A percentile compares a stretch with the other conserved stretches of the same genome.
phyloP scores from a whole-genome alignment of 2,113 vertebrate species.

The Agelaius phoeniceus region DNA sequence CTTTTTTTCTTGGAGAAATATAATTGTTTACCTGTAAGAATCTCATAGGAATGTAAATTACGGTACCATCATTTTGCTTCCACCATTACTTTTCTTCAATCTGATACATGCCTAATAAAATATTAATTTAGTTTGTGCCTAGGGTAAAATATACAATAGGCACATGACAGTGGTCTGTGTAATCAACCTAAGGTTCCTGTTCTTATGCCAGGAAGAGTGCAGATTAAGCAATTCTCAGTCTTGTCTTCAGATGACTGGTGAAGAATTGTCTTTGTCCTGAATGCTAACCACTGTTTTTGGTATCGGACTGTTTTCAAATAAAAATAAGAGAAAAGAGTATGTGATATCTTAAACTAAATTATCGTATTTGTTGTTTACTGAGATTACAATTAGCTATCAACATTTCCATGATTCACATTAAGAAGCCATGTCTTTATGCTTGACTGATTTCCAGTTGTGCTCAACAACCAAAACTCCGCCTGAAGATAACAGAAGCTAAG shows the following conservation, averaged over 20 bases:
- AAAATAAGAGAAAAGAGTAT: not conserved
- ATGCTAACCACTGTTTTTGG: not conserved
- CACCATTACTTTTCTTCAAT: not conserved
- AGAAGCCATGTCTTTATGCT: not conserved
- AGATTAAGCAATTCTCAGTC: not conserved
- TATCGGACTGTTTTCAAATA: not conserved
- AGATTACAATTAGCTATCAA: not conserved
- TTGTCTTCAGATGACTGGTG: not conserved
- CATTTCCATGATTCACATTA: not conserved
- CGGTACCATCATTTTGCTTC: not conserved
- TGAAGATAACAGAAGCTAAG: not conserved
- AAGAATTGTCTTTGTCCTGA: not conserved
- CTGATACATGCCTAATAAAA: not conserved
- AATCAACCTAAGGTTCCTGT: not conserved
- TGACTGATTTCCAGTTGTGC: not conserved
- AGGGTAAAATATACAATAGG: not conserved
- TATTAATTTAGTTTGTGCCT: not conserved
- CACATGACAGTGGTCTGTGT: not conserved
- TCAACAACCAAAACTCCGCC: not conserved
- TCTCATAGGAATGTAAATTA: not conserved
- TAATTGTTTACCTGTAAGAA: slow-evolving; percentile 40
- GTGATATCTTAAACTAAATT: not conserved
- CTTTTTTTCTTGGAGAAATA: not conserved
- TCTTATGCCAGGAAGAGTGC: not conserved
- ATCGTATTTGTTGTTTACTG: not conserved